Base-by-base conservation (phyloP, 2,888 invertebrate species). In the Hirudinaria manillensis region DNA sequence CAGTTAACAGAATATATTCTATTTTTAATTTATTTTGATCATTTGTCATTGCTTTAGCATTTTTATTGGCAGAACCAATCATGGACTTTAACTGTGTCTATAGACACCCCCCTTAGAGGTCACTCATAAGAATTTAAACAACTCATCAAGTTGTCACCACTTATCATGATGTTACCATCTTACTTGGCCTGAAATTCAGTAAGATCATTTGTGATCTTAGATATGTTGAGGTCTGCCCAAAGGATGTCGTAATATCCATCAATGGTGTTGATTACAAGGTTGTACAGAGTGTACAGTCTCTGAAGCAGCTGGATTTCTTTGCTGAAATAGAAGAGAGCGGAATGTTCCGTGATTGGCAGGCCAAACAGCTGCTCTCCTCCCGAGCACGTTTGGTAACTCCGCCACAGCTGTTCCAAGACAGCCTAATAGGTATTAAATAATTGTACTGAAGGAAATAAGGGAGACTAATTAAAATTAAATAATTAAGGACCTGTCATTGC, bases 341-440 rank as follows among this genome's bases (percentile, higher is more conserved):
- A 83, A 74, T 84, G 84, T 4, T 85, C 85, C 16, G 83, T 83
- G 13, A 81, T 81, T 1, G 81, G 77, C 34, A 85, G 79, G 66
- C 85, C 85, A 81, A 85, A 85, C 71, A 85, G 78, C 76, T 84
- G 82, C 78, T 85, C 84, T 38, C 84, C 84, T 38, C 81, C 83
- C 34, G 82, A 82, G 78, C 84, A 85, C 19, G 83, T 83, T 70
- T 76, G 78, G 79, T 80, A 84, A 77, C 82, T 83, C 70, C 81
- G 80, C 81, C 81, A 83, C 34, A 85, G 77, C 19, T 84, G 83
- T 80, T 85, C 84, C 80, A 84, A 83, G 72, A 65, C 38, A 51
- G 72, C 19, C 67, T 73, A 45, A 45, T 45, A 16, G 45, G 45
- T 16, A 45, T 1, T 45, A 45, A n/a, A 16, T 45, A 45, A 45